These are phyloP conservation scores for Steinernema khuongi DNA, from an alignment of 1,140 invertebrate species.

Conservation along the genomic window DNA sequence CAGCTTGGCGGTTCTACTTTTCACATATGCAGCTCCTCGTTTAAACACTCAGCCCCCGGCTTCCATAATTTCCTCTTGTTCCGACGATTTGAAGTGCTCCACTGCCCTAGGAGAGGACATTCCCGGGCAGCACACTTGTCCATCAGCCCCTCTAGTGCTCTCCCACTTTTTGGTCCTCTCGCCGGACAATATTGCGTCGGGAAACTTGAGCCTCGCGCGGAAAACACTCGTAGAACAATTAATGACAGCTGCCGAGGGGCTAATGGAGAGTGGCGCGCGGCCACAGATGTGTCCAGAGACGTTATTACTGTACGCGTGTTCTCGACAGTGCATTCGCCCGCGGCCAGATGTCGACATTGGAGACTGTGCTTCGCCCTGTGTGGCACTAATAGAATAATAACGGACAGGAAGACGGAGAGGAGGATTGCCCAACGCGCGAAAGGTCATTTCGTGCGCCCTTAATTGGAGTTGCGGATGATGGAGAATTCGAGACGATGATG, in stretches of 20 bases:
- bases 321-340: not conserved
- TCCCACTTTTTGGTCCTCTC: not conserved
- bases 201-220: constrained; percentile 3
- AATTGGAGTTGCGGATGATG: not conserved
- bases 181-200: not conserved
- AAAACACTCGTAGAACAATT: not conserved
- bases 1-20: too few species aligned
- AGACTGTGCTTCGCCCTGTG: not conserved
- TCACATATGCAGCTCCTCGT: too few species aligned
- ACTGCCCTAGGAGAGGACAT: too few species aligned
- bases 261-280: not conserved
- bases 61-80: too few species aligned
- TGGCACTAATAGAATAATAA: constrained; percentile 17
- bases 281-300: not conserved
- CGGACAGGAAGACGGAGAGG: not conserved
- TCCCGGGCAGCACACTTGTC: too few species aligned
- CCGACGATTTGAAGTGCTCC: too few species aligned
- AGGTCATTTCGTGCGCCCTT: not conserved
- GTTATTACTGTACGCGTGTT: not conserved
- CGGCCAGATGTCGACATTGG: constrained; percentile 12
- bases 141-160: not conserved
- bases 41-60: too few species aligned
- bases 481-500: not conserved
- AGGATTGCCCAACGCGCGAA: not conserved
- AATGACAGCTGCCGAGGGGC: constrained; percentile 12